A percentile compares a stretch with the other conserved stretches of the same genome.
Conservation (phyloP, 2,797 vertebrate genomes). For the Smutsia temminckii region DNA sequence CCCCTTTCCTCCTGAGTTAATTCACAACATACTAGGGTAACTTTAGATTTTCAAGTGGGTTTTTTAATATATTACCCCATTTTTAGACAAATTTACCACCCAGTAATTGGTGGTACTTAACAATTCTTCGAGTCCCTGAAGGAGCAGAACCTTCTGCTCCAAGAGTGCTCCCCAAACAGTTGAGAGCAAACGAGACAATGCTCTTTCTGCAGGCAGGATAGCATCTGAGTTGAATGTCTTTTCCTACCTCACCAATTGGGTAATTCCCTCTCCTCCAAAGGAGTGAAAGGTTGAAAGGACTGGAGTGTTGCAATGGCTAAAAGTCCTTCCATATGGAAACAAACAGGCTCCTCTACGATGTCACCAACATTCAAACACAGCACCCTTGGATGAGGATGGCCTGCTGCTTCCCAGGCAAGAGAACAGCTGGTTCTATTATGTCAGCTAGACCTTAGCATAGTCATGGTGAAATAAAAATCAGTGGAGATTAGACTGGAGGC, state of each 20-base stretch:
- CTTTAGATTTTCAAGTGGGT: not conserved
- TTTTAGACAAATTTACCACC: not conserved
- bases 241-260: not conserved
- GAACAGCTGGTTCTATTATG: not conserved
- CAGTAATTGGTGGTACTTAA: not conserved
- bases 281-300: not conserved
- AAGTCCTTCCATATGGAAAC: not conserved
- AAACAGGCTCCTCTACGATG: not conserved
- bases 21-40: not conserved
- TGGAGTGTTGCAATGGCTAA: not conserved
- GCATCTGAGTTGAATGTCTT: not conserved
- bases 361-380: not conserved
- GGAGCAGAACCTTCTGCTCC: not conserved
- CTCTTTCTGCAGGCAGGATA: not conserved
- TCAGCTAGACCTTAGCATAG: not conserved
- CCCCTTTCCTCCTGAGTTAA: not conserved
- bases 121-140: not conserved
- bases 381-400: not conserved
- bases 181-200: not conserved
- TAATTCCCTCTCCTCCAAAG: not conserved
- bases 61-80: not conserved
- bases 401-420: not conserved
- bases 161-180: not conserved
- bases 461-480: not conserved
- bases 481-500: not conserved